Conservation (phyloP, 2,888 invertebrate genomes). For the Pheosia gnoma region DNA sequence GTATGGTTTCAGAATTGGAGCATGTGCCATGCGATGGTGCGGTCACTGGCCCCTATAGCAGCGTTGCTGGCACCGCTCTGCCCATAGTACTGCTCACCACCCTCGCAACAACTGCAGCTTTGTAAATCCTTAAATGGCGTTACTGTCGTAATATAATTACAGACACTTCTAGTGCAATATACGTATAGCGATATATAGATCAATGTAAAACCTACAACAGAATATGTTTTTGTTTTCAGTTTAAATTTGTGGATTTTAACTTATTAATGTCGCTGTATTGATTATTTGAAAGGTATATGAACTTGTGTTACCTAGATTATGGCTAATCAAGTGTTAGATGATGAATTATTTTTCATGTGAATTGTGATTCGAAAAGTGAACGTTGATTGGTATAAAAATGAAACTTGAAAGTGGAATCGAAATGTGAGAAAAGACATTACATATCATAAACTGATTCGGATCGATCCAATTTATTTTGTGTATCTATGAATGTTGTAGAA, state of each 20-base stretch:
- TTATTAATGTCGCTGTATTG: background rate
- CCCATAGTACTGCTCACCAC: slow-evolving; percentile 72
- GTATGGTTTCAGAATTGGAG: slow-evolving; percentile 68
- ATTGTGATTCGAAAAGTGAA: slow-evolving; percentile 14
- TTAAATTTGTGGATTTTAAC: background rate
- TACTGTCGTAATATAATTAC: slow-evolving; percentile 5
- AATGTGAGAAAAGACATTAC: slow-evolving; percentile 16
- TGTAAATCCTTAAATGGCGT: slow-evolving; percentile 50
- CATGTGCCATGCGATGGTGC: slow-evolving; percentile 79
- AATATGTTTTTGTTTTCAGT: slow-evolving; percentile 21
- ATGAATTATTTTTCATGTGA: slow-evolving; percentile 5
- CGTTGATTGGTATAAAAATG: slow-evolving; percentile 12
- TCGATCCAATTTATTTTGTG: slow-evolving; percentile 19
- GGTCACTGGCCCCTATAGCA: slow-evolving; percentile 79
- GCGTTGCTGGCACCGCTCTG: slow-evolving; percentile 73
- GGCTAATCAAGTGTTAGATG: background rate
- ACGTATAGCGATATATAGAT: slow-evolving; percentile 30
- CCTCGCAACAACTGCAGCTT: slow-evolving; percentile 72
- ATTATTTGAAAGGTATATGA: background rate
- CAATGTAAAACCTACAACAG: slow-evolving; percentile 38
- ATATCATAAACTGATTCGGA: background rate
- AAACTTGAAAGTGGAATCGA: slow-evolving; percentile 21
- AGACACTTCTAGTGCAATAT: slow-evolving; percentile 16
- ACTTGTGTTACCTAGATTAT: background rate
- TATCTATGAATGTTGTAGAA: slow-evolving; percentile 38